These are phyloP conservation scores for Clunio marinus DNA, from an alignment of 2,888 invertebrate genomes.

Conservation along the genomic window DNA sequence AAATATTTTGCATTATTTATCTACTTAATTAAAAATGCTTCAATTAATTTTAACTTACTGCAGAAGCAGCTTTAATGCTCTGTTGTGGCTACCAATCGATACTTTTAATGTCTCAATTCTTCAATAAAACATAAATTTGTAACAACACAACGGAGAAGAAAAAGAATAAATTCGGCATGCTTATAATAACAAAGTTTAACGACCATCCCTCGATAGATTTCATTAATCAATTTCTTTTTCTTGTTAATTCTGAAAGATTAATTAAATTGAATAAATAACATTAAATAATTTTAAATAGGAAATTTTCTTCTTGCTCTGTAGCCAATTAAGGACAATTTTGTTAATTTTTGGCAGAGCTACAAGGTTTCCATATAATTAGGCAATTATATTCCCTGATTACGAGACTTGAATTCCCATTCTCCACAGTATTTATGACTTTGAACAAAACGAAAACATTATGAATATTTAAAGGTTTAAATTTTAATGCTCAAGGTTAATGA, in stretches of 20 bases:
- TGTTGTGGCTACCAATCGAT: no score
- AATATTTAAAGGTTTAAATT: slow-evolving; percentile 10
- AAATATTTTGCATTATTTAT: no score
- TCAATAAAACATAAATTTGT: no score
- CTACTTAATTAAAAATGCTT: no score
- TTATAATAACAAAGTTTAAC: no score
- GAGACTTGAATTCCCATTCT: background rate
- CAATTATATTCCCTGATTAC: background rate
- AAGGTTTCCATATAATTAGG: slow-evolving; percentile 17
- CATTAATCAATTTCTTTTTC: background rate
- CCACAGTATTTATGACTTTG: background rate
- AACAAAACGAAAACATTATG: background rate
- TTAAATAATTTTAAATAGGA: background rate
- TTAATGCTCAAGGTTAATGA: background rate
- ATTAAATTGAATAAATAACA: background rate
- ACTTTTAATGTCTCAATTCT: no score
- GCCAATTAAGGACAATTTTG: slow-evolving; percentile 7
- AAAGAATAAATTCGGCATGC: no score
- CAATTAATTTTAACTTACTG: no score
- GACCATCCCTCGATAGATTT: no score
- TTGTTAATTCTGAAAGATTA: background rate
- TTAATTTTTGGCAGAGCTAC: slow-evolving; percentile 19
- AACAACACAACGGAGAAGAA: no score
- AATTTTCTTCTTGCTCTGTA: background rate
- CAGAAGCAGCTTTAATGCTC: no score